These are phyloP conservation scores for Dione juno DNA, from an alignment of 2,888 invertebrate species.

Conservation along the genomic window DNA sequence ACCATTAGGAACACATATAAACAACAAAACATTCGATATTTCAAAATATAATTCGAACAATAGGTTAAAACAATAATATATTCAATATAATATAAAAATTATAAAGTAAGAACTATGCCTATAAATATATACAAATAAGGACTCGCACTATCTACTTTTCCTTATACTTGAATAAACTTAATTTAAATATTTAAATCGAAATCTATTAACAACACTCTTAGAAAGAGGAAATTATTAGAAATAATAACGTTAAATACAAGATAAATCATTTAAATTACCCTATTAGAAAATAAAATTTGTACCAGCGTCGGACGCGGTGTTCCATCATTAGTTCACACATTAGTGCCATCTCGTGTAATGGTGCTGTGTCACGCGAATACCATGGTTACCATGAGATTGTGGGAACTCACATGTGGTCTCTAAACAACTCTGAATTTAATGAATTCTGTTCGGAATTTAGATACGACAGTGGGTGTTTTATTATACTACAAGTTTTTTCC, in stretches of 20 bases:
- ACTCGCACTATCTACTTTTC: not conserved
- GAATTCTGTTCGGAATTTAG: not conserved
- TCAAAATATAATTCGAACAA: too few relatives aligned
- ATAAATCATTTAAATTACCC: constrained; percentile 20
- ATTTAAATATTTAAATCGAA: constrained; percentile 9
- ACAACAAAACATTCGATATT: too few relatives aligned
- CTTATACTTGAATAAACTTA: not conserved
- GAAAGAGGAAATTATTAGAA: not conserved
- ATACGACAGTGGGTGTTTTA: not conserved
- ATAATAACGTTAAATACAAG: not conserved
- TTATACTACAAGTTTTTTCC: too few relatives aligned
- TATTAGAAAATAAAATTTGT: constrained; percentile 21
- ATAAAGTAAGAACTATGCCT: too few relatives aligned
- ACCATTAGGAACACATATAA: too few relatives aligned
- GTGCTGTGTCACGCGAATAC: constrained; percentile 46
- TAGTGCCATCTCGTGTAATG: constrained; percentile 46
- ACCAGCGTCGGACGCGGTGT: constrained; percentile 14
- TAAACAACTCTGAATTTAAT: not conserved
- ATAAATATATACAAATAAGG: too few relatives aligned
- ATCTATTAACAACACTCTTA: not conserved
- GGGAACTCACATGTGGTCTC: constrained; percentile 47
- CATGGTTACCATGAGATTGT: constrained; percentile 38
- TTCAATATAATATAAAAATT: too few relatives aligned
- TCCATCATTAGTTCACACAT: constrained; percentile 41
- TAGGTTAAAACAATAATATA: too few relatives aligned